Conservation (phyloP, 2,888 invertebrate genomes). For the Cephonodes hylas region DNA sequence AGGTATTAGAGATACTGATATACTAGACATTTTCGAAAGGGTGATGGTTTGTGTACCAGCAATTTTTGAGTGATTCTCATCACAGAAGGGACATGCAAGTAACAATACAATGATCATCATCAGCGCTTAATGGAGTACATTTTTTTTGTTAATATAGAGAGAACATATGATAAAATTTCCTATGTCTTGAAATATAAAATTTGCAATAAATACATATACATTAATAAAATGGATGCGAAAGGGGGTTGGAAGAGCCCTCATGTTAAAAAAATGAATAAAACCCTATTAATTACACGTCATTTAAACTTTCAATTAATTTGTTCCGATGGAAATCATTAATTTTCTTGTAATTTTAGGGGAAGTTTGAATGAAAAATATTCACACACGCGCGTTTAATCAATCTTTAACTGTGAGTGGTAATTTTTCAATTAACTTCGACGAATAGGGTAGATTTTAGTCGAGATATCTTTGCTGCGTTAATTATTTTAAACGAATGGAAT, state of each 20-base stretch:
- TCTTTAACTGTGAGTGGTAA: not conserved
- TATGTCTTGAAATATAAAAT: too few species aligned
- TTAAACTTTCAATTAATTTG: conserved; percentile 3
- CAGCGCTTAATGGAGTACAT: too few species aligned
- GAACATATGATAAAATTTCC: too few species aligned
- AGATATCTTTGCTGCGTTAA: not conserved
- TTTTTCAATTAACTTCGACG: not conserved
- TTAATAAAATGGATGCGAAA: too few species aligned
- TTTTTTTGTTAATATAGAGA: too few species aligned
- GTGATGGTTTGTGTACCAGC: too few species aligned
- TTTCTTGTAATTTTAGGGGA: not conserved
- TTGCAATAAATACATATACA: too few species aligned
- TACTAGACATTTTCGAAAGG: too few species aligned
- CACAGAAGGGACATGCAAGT: too few species aligned
- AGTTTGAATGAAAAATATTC: not conserved
- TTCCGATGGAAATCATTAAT: conserved; percentile 2
- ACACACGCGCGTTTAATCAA: not conserved
- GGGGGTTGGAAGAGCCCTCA: too few species aligned
- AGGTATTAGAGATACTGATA: too few species aligned
- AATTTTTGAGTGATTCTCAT: too few species aligned
- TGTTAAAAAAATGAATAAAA: not conserved
- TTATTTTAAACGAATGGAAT: not conserved
- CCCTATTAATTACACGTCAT: conserved; percentile 4
- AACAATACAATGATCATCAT: not conserved
- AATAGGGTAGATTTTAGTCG: not conserved